A percentile compares a stretch with the other conserved stretches of the same genome.
These are phyloP conservation scores for Artemia sp. DNA, from an alignment of 2,888 invertebrate species.

Conservation along the genomic window DNA sequence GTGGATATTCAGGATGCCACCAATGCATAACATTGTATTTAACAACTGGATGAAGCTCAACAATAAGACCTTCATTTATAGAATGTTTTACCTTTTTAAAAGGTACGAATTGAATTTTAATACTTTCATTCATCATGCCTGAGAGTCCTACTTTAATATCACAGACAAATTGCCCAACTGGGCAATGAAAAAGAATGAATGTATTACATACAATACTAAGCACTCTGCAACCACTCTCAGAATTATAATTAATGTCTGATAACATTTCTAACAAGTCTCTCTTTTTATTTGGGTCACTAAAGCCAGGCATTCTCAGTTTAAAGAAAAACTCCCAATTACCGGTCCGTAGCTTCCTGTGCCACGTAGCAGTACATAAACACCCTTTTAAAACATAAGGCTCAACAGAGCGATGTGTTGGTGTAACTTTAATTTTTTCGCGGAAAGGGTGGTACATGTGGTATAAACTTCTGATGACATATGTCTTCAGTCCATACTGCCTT, in stretches of 20 bases:
- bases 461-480: slow-evolving; percentile 2
- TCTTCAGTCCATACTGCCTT: not conserved
- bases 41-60: slow-evolving; percentile 1
- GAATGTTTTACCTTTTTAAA: slow-evolving; percentile 4
- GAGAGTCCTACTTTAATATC: slow-evolving; percentile 5
- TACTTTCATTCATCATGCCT: not conserved
- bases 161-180: not conserved
- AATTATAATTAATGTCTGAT: not conserved
- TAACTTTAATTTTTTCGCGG: not conserved
- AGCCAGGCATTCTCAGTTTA: slow-evolving; percentile 3
- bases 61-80: not conserved
- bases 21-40: slow-evolving; percentile 11
- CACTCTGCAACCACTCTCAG: slow-evolving; percentile 6
- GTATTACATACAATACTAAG: not conserved
- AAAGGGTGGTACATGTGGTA: not conserved
- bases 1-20: slow-evolving; percentile 14
- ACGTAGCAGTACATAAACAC: not conserved
- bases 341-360: not conserved
- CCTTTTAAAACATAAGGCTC: slow-evolving; percentile 1
- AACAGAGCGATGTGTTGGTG: not conserved
- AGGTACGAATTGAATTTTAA: not conserved
- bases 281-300: not conserved
- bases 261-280: not conserved
- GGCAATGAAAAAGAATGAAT: slow-evolving; percentile 1
- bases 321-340: slow-evolving; percentile 13